These are phyloP conservation scores for Pangasius larnaudii DNA, from an alignment of 2,797 vertebrate species.

Conservation along the genomic window DNA sequence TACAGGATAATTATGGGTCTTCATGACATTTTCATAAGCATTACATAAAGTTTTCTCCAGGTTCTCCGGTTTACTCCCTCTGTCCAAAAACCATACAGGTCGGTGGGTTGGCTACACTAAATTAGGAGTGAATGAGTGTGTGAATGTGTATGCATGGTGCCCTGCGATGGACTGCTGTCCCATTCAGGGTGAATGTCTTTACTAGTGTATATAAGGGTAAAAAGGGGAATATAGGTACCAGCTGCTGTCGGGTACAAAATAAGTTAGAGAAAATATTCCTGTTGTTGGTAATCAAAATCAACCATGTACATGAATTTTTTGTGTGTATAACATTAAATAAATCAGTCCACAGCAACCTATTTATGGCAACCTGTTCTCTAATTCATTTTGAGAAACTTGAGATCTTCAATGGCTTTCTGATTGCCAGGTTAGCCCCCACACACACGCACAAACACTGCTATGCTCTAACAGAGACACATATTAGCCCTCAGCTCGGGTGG, in stretches of 20 bases:
- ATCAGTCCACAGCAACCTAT: not conserved
- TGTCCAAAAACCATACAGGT: not conserved
- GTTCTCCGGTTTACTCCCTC: no score
- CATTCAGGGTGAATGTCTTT: not conserved
- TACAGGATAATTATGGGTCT: not conserved
- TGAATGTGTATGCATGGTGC: not conserved
- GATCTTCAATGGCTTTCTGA: conserved; percentile 1
- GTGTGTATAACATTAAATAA: not conserved
- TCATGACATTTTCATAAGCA: not conserved
- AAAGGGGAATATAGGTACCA: not conserved
- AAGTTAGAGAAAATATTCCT: not conserved
- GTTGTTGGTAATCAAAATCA: conserved; percentile 1
- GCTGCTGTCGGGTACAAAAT: not conserved
- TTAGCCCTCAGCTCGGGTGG: not conserved
- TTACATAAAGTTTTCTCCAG: not conserved
- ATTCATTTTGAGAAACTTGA: not conserved
- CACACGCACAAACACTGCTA: not conserved
- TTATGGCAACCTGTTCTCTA: not conserved
- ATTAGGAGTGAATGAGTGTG: not conserved
- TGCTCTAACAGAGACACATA: conserved; percentile 13
- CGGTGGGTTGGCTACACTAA: no score
- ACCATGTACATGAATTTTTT: not conserved
- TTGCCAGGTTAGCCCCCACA: conserved; percentile 23
- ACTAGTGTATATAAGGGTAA: not conserved
- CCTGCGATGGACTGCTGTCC: not conserved